Evolutionary conservation across 2,113 vertebrate species (phyloP).

Genomic region (Synodontis membranacea): DNA sequence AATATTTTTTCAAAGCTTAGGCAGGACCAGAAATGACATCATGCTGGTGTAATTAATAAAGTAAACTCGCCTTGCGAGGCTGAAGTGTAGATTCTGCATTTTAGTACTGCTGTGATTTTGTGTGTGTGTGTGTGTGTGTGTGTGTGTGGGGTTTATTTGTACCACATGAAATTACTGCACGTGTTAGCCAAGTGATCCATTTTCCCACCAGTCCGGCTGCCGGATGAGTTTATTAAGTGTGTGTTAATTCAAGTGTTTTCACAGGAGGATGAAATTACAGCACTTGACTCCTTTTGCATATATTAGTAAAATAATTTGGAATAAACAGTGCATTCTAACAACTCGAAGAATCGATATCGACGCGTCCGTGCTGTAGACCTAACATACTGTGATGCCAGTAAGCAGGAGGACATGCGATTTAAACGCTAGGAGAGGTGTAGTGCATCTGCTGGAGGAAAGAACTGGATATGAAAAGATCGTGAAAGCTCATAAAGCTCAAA

Average conservation of each 20-base stretch:
- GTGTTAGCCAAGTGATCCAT: neutral
- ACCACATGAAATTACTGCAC: neutral
- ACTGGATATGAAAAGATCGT: conserved; percentile 17
- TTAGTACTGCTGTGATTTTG: neutral
- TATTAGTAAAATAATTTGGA: neutral
- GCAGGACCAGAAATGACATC: conserved; percentile 67
- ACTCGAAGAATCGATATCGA: neutral
- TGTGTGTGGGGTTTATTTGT: neutral
- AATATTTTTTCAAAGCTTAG: conserved; percentile 65
- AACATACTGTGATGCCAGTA: neutral
- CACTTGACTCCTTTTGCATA: conserved; percentile 13
- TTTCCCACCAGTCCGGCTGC: neutral
- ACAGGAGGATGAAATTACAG: neutral
- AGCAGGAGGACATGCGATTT: neutral
- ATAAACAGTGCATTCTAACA: neutral
- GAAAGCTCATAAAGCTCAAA: conserved; percentile 8
- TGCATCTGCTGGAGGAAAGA: conserved; percentile 3
- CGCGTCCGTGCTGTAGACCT: neutral
- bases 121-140: neutral
- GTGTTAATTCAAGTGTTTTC: conserved; percentile 3
- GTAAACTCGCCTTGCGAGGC: conserved; percentile 31
- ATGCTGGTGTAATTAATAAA: conserved; percentile 69
- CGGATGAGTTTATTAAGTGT: neutral
- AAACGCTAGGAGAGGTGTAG: neutral
- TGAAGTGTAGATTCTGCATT: conserved; percentile 1